A percentile compares a stretch with the other conserved stretches of the same genome.
Conservation (phyloP, 2,113 vertebrate species). For the Urocynchramus pylzowi region DNA sequence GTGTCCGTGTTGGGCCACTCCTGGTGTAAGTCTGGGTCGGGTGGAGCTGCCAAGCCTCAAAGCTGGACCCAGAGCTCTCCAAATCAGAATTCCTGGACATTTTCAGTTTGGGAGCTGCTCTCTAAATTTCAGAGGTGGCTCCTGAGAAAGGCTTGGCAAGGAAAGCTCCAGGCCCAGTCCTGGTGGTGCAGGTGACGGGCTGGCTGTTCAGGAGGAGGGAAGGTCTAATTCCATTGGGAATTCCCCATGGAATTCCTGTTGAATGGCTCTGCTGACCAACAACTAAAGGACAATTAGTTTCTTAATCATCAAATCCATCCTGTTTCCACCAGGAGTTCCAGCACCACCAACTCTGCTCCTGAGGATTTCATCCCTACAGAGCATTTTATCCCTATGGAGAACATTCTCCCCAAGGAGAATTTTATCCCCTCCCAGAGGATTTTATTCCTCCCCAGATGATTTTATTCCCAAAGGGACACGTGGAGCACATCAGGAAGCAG, state of each 20-base stretch:
- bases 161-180: neutral
- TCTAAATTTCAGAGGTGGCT: neutral
- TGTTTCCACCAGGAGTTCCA: neutral
- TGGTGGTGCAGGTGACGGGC: neutral
- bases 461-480: neutral
- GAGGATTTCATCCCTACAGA: neutral
- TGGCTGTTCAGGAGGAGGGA: neutral
- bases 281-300: neutral
- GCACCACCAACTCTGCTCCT: neutral
- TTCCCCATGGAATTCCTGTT: neutral
- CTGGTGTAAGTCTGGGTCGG: neutral
- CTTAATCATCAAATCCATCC: neutral
- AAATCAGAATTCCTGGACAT: neutral
- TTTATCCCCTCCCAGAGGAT: neutral
- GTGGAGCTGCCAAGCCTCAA: neutral
- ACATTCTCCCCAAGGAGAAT: fast-evolving
- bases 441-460: neutral
- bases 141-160: neutral
- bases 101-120: neutral
- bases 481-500: neutral
- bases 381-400: neutral
- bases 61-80: neutral
- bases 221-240: neutral
- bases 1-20: neutral
- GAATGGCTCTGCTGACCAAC: neutral